Percentiles rank a stretch among this genome's conserved stretches.
These are phyloP conservation scores for Actenoides hombroni DNA, from an alignment of 2,113 vertebrate genomes.

Conservation along the genomic window DNA sequence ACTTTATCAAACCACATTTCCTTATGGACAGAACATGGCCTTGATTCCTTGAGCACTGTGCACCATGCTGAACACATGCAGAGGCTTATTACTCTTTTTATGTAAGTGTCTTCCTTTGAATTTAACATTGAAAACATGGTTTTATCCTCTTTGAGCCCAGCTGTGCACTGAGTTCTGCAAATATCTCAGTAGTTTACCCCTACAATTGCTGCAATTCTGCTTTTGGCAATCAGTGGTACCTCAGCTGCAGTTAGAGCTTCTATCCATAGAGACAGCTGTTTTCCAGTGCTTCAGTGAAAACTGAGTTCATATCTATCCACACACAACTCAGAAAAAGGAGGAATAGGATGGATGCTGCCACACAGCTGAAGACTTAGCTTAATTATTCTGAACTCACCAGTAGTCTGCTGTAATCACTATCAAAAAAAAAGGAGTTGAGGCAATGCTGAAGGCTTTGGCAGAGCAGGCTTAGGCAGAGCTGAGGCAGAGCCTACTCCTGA, in stretches of 20 bases:
- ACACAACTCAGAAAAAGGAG: not conserved
- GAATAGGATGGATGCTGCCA: not conserved
- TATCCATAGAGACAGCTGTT: fast-evolving
- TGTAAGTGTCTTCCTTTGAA: not conserved
- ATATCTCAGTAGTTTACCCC: not conserved
- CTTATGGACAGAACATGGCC: not conserved
- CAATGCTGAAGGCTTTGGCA: not conserved
- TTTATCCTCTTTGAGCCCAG: not conserved
- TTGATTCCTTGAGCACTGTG: not conserved
- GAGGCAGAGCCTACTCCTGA: not conserved
- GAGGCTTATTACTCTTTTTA: fast-evolving
- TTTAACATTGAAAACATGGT: not conserved
- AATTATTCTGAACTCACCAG: not conserved
- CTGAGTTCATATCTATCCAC: not conserved
- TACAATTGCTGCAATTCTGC: not conserved
- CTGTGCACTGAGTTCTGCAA: not conserved
- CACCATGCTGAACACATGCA: not conserved
- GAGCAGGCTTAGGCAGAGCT: not conserved
- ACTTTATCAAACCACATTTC: not conserved
- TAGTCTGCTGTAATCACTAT: not conserved
- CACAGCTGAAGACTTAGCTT: not conserved
- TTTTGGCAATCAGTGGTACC: not conserved
- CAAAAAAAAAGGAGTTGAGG: not conserved
- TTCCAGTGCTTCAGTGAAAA: not conserved
- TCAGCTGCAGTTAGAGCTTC: not conserved